Evolutionary conservation across 92 coral and sea anemone species (phyloP), one percentile per base, ranked within the genome.

Genomic region (Epizoanthus fatuus): DNA sequence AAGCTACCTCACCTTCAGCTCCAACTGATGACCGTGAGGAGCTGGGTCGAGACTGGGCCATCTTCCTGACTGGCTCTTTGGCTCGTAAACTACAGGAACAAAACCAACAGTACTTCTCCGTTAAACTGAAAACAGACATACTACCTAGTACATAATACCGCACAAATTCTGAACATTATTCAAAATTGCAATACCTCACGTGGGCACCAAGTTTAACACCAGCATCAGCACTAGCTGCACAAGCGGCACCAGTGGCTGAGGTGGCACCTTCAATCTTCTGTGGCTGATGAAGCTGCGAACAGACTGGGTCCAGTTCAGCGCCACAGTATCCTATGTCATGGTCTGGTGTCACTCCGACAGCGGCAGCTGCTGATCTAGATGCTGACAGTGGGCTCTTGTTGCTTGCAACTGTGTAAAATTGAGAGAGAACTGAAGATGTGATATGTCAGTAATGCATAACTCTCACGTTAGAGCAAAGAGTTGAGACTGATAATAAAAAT

Each of bases 41-140:
- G 72, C 75, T 75, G 64, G 93, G 83, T 52, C 95, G 90, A 29
- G 63, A 29, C 49, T 74, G 79, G 38, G 86, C 83, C 7, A 92
- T 92, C 86, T 94, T 92, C 25, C 98, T 85, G 39, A 86, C 88
- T 44, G 93, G 86, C 20, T 86, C 93, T 72, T 92, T 94, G 13
- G 65, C 38, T 19, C 94, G 85, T 9, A 81, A 58, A 35, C 95
- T 92, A 85, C 57, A 59, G 69, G 65, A 49, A 60, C 29, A 83
- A 63, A 52, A 8, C 9, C 47, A 49, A 47, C n/a, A 42, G 22
- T 4, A 42, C 5, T 72, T 25, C 72, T 22, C 17, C 14, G 16
- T 64, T 64, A 29, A 5, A 4, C 17, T 65, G n/a, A 32, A 65
- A 65, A 32, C 71, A 65, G 5, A 22, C 13, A 49, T 9, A 7